phyloP scores from a whole-genome alignment of 1,140 invertebrate genomes.

The Saccostrea glomerata region DNA sequence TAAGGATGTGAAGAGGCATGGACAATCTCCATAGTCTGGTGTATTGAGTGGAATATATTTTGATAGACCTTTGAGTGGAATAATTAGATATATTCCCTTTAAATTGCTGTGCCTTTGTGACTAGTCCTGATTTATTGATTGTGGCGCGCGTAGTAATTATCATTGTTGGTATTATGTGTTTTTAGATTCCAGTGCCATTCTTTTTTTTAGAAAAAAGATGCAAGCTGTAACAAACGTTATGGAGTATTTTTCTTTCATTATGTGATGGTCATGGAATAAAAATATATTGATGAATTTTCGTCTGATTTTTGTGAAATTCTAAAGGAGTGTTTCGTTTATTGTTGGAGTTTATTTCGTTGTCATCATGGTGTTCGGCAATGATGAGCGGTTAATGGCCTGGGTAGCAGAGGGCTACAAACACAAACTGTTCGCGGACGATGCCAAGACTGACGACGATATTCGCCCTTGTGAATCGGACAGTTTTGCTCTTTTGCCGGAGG shows the following conservation, averaged over 20 bases:
- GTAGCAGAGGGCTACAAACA: conserved; percentile 60
- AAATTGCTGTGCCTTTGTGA: conserved; percentile 22
- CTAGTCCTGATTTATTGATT: conserved; percentile 28
- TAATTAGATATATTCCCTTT: conserved; percentile 35
- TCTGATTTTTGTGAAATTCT: neutral
- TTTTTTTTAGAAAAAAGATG: neutral
- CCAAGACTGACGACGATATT: conserved; percentile 52
- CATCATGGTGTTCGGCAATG: conserved; percentile 47
- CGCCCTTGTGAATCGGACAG: conserved; percentile 56
- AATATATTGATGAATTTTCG: neutral
- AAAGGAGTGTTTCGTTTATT: neutral
- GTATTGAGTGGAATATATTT: conserved; percentile 26
- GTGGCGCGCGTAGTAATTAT: conserved; percentile 5
- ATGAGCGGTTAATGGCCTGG: conserved; percentile 51
- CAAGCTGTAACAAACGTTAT: neutral
- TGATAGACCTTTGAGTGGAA: conserved; percentile 29
- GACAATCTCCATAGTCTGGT: neutral
- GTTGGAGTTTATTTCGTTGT: neutral
- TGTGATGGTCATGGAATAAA: too few species aligned
- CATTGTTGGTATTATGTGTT: conserved; percentile 10
- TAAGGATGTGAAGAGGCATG: neutral
- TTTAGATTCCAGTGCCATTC: neutral
- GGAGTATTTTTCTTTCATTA: neutral
- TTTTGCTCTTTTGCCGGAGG: conserved; percentile 55
- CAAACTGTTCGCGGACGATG: conserved; percentile 58